These are phyloP conservation scores for Tympanoctomys barrerae DNA, from an alignment of 2,797 vertebrate genomes.

Conservation along the genomic window DNA sequence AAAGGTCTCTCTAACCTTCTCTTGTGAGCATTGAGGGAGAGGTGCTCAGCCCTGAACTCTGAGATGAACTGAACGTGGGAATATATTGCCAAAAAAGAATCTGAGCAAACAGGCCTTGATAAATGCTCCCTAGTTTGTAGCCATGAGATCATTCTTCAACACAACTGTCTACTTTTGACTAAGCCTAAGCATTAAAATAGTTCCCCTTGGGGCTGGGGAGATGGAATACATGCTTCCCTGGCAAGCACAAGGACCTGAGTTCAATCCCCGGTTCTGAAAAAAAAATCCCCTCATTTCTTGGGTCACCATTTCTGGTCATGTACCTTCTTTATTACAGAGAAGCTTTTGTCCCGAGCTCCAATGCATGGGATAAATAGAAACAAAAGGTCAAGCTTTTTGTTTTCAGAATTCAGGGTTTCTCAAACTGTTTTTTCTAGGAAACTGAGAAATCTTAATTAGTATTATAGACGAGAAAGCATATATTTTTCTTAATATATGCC, in stretches of 20 bases:
- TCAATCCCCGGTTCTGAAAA: not conserved
- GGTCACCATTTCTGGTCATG: not conserved
- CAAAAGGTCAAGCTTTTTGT: not conserved
- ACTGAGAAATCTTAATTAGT: not conserved
- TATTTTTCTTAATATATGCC: not conserved
- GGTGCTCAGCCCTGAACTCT: not conserved
- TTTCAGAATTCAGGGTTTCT: not conserved
- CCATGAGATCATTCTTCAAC: not conserved
- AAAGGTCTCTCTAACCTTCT: not conserved
- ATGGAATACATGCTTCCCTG: no score
- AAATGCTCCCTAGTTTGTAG: not conserved
- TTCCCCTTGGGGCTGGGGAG: not conserved
- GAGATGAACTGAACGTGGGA: not conserved
- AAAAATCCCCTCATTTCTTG: not conserved
- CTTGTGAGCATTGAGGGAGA: not conserved
- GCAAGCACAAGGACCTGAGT: no score
- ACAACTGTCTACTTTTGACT: not conserved
- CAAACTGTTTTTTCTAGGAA: conserved; percentile 39
- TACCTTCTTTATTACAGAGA: not conserved
- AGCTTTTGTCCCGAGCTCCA: not conserved
- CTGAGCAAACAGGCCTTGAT: not conserved
- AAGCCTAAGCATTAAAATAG: not conserved
- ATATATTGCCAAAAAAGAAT: not conserved
- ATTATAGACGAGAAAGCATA: not conserved
- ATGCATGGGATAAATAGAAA: not conserved